Base-by-base conservation (phyloP, 2,888 invertebrate genomes). In the Branchellion lobata region DNA sequence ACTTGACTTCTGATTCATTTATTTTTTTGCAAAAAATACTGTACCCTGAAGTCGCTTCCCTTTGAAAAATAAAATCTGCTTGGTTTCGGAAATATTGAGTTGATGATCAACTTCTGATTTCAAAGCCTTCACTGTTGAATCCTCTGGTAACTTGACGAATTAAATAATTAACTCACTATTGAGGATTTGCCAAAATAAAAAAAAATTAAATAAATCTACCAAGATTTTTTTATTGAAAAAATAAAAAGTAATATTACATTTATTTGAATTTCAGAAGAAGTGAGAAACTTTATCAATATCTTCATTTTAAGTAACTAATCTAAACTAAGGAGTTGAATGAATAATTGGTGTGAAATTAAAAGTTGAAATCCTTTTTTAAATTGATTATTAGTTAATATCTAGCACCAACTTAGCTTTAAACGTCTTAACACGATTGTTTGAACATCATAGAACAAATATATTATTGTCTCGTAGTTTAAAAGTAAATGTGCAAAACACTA, bases 281-380 rank as follows among this genome's bases (percentile, higher is more conserved):
- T 24, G 21, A 57, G 61, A 57, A 8, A 57, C n/a, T 57, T 57
- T 18, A 57, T 24, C n/a, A 24, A 18, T 18, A 57, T 18, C 21
- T 57, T 57, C 61, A 57, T 57, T 57, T 57, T 57, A 57, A 40
- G n/a, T n/a, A n/a, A n/a, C n/a, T n/a, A n/a, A n/a, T n/a, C n/a
- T n/a, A n/a, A n/a, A n/a, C n/a, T n/a, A n/a, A n/a, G n/a, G n/a
- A n/a, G n/a, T n/a, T n/a, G n/a, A n/a, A n/a, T n/a, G n/a, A n/a
- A n/a, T n/a, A n/a, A n/a, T n/a, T n/a, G n/a, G n/a, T n/a, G n/a
- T n/a, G n/a, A n/a, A n/a, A n/a, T n/a, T n/a, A n/a, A n/a, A n/a
- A n/a, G n/a, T n/a, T n/a, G n/a, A n/a, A n/a, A n/a, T n/a, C n/a
- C n/a, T n/a, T n/a, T n/a, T n/a, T n/a, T n/a, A n/a, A n/a, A n/a